These are phyloP conservation scores for Kryptopterus vitreolus DNA, from an alignment of 2,797 vertebrate species.

Conservation along the genomic window DNA sequence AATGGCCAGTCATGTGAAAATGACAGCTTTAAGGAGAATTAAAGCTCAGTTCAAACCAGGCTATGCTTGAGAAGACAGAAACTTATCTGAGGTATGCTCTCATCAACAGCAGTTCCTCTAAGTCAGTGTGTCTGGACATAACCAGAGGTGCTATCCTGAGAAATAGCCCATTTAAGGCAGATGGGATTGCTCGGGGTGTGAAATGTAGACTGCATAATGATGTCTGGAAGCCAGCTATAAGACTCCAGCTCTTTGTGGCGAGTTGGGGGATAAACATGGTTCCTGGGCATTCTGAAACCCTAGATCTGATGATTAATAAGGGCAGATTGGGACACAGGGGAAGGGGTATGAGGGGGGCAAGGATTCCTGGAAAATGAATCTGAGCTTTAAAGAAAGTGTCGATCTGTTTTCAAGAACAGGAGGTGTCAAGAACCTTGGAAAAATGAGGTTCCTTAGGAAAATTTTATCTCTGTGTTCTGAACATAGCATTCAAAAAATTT, in stretches of 20 bases:
- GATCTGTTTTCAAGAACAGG: constrained; percentile 35
- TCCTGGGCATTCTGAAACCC: constrained; percentile 9
- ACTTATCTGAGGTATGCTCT: constrained; percentile 39
- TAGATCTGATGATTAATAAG: constrained; percentile 27
- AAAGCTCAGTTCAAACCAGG: constrained; percentile 8
- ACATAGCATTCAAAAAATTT: constrained; percentile 9
- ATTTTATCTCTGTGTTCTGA: constrained; percentile 20
- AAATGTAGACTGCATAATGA: neutral
- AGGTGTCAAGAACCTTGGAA: neutral
- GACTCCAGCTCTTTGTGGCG: constrained; percentile 13
- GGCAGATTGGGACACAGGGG: neutral
- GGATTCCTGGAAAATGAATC: constrained; percentile 41
- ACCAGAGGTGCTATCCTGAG: constrained; percentile 14
- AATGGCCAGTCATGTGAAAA: constrained; percentile 9
- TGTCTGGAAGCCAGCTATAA: constrained; percentile 3
- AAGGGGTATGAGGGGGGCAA: constrained; percentile 17
- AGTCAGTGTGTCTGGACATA: constrained; percentile 19
- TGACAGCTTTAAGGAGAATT: neutral
- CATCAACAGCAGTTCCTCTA: constrained; percentile 23
- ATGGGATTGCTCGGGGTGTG: neutral
- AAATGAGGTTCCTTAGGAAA: constrained; percentile 3
- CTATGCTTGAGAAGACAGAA: constrained; percentile 21
- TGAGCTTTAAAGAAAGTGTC: constrained; percentile 21
- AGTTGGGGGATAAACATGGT: constrained; percentile 15
- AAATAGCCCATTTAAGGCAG: constrained; percentile 20